phyloP scores from a whole-genome alignment of 2,888 invertebrate genomes.

The Hedya salicella region DNA sequence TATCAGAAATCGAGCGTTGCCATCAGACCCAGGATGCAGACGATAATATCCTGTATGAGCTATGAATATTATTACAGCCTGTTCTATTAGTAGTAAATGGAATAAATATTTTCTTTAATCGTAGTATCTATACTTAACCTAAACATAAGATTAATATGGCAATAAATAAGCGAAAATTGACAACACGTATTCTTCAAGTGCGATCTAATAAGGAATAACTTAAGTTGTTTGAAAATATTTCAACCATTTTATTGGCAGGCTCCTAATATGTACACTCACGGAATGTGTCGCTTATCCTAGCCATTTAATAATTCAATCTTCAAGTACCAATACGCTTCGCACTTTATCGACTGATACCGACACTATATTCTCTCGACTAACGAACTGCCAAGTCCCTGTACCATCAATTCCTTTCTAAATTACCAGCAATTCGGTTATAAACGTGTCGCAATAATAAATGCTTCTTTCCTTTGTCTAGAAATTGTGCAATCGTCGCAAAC shows the following conservation, averaged over 20 bases:
- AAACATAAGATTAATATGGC: too few species aligned
- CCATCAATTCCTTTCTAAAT: conserved; percentile 14
- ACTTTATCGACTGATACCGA: conserved; percentile 14
- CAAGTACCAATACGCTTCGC: conserved; percentile 1
- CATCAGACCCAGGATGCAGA: background rate
- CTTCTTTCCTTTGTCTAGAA: conserved; percentile 36
- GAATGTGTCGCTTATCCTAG: background rate
- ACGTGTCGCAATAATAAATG: conserved; percentile 28
- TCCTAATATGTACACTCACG: background rate
- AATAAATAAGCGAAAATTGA: too few species aligned
- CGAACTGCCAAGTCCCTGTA: conserved; percentile 1
- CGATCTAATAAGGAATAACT: background rate
- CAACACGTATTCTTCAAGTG: too few species aligned
- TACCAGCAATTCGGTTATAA: conserved; percentile 21
- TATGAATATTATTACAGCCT: too few species aligned
- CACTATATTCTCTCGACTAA: background rate
- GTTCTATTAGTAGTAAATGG: too few species aligned
- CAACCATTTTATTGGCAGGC: background rate
- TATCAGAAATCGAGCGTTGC: background rate
- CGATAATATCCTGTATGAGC: background rate
- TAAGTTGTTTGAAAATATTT: background rate
- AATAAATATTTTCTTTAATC: too few species aligned
- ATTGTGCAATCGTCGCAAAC: conserved; percentile 29
- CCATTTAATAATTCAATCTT: background rate
- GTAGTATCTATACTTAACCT: too few species aligned